A percentile compares a stretch with the other conserved stretches of the same genome.
Conservation (phyloP, 2,888 invertebrate genomes). For the Lycocerus yunnanus region DNA sequence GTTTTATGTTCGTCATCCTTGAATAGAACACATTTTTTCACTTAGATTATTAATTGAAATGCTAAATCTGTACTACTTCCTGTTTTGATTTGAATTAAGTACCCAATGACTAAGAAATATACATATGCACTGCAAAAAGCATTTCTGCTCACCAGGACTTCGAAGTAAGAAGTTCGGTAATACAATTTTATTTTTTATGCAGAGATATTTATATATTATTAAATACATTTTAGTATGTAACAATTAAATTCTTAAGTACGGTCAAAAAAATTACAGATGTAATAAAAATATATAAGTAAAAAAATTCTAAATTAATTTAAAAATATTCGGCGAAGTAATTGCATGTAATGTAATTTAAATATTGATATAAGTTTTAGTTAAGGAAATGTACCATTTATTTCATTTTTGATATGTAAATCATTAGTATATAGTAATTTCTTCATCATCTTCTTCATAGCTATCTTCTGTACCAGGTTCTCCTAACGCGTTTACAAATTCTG, state of each 20-base stretch:
- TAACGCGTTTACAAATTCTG: slow-evolving; percentile 82
- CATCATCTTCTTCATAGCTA: slow-evolving; percentile 76
- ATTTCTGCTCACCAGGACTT: too few species aligned
- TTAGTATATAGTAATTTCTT: slow-evolving; percentile 51
- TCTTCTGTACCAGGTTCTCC: slow-evolving; percentile 78
- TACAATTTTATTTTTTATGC: not conserved
- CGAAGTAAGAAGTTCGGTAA: too few species aligned
- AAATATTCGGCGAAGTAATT: not conserved
- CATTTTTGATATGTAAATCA: not conserved
- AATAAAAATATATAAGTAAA: not conserved
- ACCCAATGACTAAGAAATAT: too few species aligned
- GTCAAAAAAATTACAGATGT: not conserved
- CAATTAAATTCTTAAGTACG: not conserved
- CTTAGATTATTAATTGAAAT: too few species aligned
- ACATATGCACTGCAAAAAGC: too few species aligned
- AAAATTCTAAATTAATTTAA: not conserved
- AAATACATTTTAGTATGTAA: not conserved
- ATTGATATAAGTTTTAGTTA: not conserved
- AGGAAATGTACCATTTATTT: not conserved
- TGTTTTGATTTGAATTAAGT: too few species aligned
- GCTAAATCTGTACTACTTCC: too few species aligned
- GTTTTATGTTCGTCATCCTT: too few species aligned
- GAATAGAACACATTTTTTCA: too few species aligned
- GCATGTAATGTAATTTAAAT: not conserved
- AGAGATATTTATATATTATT: not conserved